These are phyloP conservation scores for Caranx ignobilis DNA, from an alignment of 2,113 vertebrate species.

Conservation along the genomic window DNA sequence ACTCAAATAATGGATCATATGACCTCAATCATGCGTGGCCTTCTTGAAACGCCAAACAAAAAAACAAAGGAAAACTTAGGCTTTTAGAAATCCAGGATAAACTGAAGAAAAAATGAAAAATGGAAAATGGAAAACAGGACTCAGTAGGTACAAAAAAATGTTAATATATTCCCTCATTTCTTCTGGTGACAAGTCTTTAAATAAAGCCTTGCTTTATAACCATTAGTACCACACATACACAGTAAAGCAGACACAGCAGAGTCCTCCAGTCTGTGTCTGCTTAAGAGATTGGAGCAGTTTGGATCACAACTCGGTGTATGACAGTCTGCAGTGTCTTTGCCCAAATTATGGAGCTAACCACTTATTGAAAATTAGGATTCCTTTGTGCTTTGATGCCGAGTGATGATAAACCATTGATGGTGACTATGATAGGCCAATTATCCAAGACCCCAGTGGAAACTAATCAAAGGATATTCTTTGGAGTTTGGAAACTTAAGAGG, in stretches of 20 bases:
- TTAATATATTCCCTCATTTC: slow-evolving; percentile 3
- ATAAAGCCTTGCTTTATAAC: slow-evolving; percentile 25
- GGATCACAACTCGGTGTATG: slow-evolving; percentile 48
- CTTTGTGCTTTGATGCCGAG: slow-evolving; percentile 68
- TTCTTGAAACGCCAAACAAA: not conserved
- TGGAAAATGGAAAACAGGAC: not conserved
- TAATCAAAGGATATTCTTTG: slow-evolving; percentile 66
- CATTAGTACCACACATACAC: slow-evolving; percentile 15
- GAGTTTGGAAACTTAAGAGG: slow-evolving; percentile 62
- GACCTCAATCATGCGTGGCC: not conserved
- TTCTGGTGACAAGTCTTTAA: slow-evolving; percentile 2
- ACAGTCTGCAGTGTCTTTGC: slow-evolving; percentile 64
- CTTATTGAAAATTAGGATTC: slow-evolving; percentile 69
- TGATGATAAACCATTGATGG: slow-evolving; percentile 67
- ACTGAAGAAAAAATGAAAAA: not conserved
- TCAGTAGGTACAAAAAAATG: not conserved
- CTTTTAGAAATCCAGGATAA: not conserved
- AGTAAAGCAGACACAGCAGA: slow-evolving; percentile 26
- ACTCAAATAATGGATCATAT: too few relatives aligned
- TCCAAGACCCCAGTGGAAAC: slow-evolving; percentile 59
- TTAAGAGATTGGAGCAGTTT: slow-evolving; percentile 75
- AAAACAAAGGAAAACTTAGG: not conserved
- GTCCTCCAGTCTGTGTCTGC: slow-evolving; percentile 57
- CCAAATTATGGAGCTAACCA: slow-evolving; percentile 62
- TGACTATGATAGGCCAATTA: slow-evolving; percentile 69